Conservation (phyloP, 2,888 invertebrate genomes). For the Leptopilina myrica region DNA sequence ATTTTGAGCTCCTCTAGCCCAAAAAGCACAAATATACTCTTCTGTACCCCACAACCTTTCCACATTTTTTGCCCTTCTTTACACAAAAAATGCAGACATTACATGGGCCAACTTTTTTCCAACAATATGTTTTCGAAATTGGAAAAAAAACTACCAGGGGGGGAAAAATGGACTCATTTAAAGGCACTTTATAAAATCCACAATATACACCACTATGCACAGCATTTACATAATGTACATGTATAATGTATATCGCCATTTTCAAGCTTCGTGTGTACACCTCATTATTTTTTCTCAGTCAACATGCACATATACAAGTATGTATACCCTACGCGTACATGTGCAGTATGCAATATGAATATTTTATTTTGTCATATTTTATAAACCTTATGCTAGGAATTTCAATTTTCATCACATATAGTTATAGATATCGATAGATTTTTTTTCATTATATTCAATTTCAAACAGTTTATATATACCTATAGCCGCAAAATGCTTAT, state of each 20-base stretch:
- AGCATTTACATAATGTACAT: constrained; percentile 16
- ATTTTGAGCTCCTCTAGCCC: no score
- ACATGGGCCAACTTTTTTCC: no score
- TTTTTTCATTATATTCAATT: neutral
- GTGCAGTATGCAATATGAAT: constrained; percentile 2
- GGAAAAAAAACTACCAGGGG: neutral
- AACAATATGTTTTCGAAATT: no score
- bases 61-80: no score
- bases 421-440: neutral
- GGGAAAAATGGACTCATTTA: neutral
- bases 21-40: no score
- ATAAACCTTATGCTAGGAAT: neutral
- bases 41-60: no score
- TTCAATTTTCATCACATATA: neutral
- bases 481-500: no score
- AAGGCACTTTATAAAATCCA: constrained; percentile 12
- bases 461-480: no score
- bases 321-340: no score
- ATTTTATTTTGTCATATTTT: neutral
- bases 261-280: neutral
- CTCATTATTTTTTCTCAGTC: constrained; percentile 18
- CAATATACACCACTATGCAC: neutral
- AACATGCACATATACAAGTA: neutral
- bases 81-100: no score
- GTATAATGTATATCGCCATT: constrained; percentile 19